Evolutionary conservation across 2,113 vertebrate genomes (phyloP).

Genomic region (Brachionichthys hirsutus): DNA sequence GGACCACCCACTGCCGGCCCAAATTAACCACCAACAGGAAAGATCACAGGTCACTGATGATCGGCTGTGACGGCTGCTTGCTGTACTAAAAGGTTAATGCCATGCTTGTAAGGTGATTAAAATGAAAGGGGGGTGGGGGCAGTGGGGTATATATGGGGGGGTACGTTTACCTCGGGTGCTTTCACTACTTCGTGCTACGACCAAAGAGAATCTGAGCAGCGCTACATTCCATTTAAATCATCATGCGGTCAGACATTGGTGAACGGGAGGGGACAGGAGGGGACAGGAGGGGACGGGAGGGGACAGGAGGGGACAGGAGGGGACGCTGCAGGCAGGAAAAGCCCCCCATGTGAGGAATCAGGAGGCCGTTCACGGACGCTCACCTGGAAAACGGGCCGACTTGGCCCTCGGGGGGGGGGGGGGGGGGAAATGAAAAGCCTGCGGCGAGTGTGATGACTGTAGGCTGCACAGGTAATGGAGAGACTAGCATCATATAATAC

Average conservation of each 20-base stretch:
- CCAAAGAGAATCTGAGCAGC: not conserved
- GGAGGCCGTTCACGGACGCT: constrained; percentile 30
- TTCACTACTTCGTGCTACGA: not conserved
- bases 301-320: constrained; percentile 29
- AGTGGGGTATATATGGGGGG: not conserved
- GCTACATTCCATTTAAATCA: not conserved
- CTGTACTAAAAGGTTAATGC: constrained; percentile 64
- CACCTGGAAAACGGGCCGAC: constrained; percentile 44
- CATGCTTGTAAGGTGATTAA: constrained; percentile 56
- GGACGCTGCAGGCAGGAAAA: constrained; percentile 17
- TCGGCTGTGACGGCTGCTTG: constrained; percentile 49
- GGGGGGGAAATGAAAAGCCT: too few species aligned
- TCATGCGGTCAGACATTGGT: constrained; percentile 3
- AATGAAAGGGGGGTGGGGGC: constrained; percentile 20
- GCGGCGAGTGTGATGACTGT: too few species aligned
- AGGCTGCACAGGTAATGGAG: too few species aligned
- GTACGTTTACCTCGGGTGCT: constrained; percentile 10
- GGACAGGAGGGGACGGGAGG: constrained; percentile 29
- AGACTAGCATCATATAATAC: too few species aligned
- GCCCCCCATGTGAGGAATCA: constrained; percentile 37
- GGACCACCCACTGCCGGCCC: constrained; percentile 32
- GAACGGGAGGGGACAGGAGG: constrained; percentile 25
- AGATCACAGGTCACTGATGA: constrained; percentile 65
- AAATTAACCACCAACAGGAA: constrained; percentile 42
- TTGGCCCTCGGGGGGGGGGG: too few species aligned